These are phyloP conservation scores for Enteromius radiatus DNA, from an alignment of 2,797 vertebrate species.

Conservation along the genomic window DNA sequence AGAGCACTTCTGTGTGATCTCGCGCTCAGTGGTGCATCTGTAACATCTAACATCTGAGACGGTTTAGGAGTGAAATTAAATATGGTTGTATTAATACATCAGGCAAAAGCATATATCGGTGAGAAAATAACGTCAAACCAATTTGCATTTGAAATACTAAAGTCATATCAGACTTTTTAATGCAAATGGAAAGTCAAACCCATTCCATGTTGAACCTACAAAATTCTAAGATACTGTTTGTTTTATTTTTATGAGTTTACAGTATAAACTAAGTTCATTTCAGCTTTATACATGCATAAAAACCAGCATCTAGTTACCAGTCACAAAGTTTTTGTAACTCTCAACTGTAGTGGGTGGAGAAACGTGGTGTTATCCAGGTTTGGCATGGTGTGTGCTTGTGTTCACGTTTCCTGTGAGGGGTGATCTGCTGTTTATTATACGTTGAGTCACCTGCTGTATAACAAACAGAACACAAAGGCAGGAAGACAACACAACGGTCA, in stretches of 20 bases:
- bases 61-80: neutral
- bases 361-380: slow-evolving; percentile 3
- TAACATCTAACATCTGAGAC: neutral
- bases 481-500: slow-evolving; percentile 23
- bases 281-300: neutral
- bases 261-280: neutral
- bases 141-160: neutral
- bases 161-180: neutral
- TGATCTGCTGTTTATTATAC: slow-evolving; percentile 13
- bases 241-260: neutral
- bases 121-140: neutral
- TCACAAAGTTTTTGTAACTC: neutral
- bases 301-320: neutral
- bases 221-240: neutral
- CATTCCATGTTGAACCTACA: neutral
- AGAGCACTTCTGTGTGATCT: neutral
- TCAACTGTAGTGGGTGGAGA: neutral
- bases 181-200: neutral
- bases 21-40: neutral
- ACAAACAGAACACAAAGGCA: slow-evolving; percentile 41
- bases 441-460: slow-evolving; percentile 3
- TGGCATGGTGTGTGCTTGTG: neutral
- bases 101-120: neutral
- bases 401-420: slow-evolving; percentile 20
- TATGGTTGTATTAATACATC: too few relatives aligned